phyloP scores from a whole-genome alignment of 2,888 invertebrate species.

The Xylota segnis region DNA sequence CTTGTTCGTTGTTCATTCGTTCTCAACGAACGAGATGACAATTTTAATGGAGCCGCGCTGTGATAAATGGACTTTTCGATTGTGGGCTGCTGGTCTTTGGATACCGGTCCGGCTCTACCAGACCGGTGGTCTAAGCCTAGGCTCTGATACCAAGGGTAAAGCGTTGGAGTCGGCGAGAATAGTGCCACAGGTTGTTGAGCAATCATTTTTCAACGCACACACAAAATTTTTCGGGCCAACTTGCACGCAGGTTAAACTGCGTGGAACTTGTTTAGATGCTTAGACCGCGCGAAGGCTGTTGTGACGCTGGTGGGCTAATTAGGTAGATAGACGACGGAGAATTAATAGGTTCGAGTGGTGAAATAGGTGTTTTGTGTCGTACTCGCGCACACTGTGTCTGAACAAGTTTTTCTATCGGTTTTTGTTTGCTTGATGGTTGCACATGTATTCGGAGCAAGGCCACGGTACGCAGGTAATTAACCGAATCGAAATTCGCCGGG shows the following conservation, averaged over 20 bases:
- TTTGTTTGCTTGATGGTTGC: not conserved
- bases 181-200: slow-evolving; percentile 48
- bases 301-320: slow-evolving; percentile 47
- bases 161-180: slow-evolving; percentile 54
- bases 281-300: slow-evolving; percentile 27
- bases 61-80: slow-evolving; percentile 55
- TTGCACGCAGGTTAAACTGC: slow-evolving; percentile 60
- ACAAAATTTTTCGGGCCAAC: slow-evolving; percentile 5
- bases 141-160: slow-evolving; percentile 48
- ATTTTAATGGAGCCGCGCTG: slow-evolving; percentile 49
- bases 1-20: slow-evolving; percentile 37
- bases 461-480: slow-evolving; percentile 25
- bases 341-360: slow-evolving; percentile 43
- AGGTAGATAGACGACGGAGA: slow-evolving; percentile 24
- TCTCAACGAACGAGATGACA: slow-evolving; percentile 48
- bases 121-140: slow-evolving; percentile 5
- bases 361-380: slow-evolving; percentile 39
- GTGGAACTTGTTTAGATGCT: slow-evolving; percentile 59
- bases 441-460: slow-evolving; percentile 48
- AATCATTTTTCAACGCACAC: slow-evolving; percentile 52
- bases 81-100: slow-evolving; percentile 50
- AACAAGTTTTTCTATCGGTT: slow-evolving; percentile 28
- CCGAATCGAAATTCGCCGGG: slow-evolving; percentile 20
- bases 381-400: not conserved
- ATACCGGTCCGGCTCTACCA: slow-evolving; percentile 16